Evolutionary conservation across 2,888 invertebrate genomes (phyloP).

Genomic region (Pomacea canaliculata): DNA sequence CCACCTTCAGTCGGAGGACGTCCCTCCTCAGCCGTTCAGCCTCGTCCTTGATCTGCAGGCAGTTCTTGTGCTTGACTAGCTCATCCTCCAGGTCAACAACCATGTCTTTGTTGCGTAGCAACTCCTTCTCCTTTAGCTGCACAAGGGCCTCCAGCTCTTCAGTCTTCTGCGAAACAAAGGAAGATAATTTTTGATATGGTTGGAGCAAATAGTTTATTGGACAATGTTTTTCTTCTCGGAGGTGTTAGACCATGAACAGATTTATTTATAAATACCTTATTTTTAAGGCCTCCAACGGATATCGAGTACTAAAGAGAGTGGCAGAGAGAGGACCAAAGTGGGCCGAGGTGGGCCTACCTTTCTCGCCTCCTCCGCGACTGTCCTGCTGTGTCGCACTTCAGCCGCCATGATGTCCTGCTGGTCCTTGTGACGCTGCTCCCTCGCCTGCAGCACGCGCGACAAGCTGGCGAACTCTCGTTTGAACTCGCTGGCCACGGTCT

Average conservation of each 20-base stretch:
- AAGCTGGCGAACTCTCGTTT: conserved; percentile 28
- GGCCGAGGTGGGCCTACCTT: conserved; percentile 3
- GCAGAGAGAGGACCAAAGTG: too few species aligned
- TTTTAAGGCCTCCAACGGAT: too few species aligned
- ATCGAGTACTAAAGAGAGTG: too few species aligned
- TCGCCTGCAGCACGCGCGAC: conserved; percentile 16
- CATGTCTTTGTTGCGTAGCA: conserved; percentile 16
- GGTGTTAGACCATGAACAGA: too few species aligned
- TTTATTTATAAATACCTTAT: too few species aligned
- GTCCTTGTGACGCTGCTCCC: conserved; percentile 16
- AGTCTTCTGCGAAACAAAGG: not conserved
- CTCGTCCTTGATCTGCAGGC: conserved; percentile 8
- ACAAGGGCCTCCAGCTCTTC: conserved; percentile 4
- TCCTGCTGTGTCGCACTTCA: conserved; percentile 9
- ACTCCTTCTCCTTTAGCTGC: conserved; percentile 1
- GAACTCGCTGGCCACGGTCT: conserved; percentile 25
- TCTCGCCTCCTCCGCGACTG: not conserved
- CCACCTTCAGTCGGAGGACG: conserved; percentile 10
- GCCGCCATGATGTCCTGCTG: conserved; percentile 19
- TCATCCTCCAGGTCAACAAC: conserved; percentile 21
- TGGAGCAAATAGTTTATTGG: too few species aligned
- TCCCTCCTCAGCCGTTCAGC: not conserved
- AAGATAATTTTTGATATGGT: not conserved
- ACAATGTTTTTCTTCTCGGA: too few species aligned
- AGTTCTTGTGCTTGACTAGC: conserved; percentile 17